phyloP scores from a whole-genome alignment of 2,797 vertebrate genomes.

The Chloroceryle inda region DNA sequence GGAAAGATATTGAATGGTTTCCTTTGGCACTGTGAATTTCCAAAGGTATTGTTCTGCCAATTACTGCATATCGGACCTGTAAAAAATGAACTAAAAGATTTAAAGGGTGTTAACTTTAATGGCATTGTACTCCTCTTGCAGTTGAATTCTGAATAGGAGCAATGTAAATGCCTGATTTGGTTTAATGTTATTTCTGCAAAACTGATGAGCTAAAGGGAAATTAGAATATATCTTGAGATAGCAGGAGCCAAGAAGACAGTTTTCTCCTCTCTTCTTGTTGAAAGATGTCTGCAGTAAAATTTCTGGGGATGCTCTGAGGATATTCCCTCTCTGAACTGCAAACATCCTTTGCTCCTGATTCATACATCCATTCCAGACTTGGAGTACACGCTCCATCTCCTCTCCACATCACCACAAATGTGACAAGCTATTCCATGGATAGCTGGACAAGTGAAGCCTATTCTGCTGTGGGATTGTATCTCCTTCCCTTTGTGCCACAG shows the following conservation, averaged over 20 bases:
- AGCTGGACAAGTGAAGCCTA: background rate
- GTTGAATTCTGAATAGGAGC: background rate
- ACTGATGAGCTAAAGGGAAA: conserved; percentile 26
- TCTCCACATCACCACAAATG: conserved; percentile 31
- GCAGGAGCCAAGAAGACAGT: background rate
- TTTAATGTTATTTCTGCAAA: conserved; percentile 22
- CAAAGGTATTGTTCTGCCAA: conserved; percentile 32
- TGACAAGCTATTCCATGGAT: background rate
- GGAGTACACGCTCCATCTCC: background rate
- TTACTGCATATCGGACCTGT: conserved; percentile 26
- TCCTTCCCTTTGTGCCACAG: background rate
- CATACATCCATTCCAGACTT: conserved; percentile 13
- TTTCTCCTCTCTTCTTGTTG: background rate
- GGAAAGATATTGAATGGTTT: conserved; percentile 45
- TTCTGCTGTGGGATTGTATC: background rate
- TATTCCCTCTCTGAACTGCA: conserved; percentile 13
- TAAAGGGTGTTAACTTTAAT: conserved; percentile 37
- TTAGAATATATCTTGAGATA: background rate
- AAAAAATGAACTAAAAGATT: conserved; percentile 48
- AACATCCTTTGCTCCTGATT: conserved; percentile 3
- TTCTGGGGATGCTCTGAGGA: conserved; percentile 16
- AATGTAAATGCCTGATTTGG: background rate
- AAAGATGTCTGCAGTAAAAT: conserved; percentile 23
- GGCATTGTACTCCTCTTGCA: background rate
- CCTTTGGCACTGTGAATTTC: background rate